Conservation (phyloP, 2,113 vertebrate species). For the Calidris pygmaea region DNA sequence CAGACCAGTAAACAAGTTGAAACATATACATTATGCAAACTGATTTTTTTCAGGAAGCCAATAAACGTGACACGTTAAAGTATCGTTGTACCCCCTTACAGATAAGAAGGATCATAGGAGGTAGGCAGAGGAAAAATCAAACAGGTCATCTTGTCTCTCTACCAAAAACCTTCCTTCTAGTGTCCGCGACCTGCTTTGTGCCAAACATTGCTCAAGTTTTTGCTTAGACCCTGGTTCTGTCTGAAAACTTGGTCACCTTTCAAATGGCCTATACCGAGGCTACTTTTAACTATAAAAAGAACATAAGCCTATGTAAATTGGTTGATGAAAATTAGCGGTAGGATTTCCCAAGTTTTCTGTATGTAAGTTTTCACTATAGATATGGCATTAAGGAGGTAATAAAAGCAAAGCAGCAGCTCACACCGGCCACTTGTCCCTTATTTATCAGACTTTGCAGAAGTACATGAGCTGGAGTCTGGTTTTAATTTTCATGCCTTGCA, state of each 20-base stretch:
- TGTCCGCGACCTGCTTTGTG: not conserved
- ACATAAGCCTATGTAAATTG: not conserved
- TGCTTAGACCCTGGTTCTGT: not conserved
- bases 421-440: fast-evolving
- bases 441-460: not conserved
- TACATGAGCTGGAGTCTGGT: not conserved
- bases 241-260: not conserved
- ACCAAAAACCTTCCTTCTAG: not conserved
- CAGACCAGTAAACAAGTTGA: not conserved
- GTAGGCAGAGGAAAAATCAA: not conserved
- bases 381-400: not conserved
- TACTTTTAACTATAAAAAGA: not conserved
- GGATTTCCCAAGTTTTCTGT: not conserved
- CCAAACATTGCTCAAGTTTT: not conserved
- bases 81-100: not conserved
- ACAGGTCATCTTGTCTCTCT: not conserved
- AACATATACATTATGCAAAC: not conserved
- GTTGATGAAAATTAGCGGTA: not conserved
- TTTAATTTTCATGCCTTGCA: not conserved
- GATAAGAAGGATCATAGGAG: not conserved
- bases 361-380: not conserved
- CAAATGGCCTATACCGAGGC: not conserved
- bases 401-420: not conserved
- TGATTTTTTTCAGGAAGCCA: not conserved
- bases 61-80: not conserved